Base-by-base conservation (phyloP, 2,113 vertebrate genomes). In the Hydrolagus affinis region DNA sequence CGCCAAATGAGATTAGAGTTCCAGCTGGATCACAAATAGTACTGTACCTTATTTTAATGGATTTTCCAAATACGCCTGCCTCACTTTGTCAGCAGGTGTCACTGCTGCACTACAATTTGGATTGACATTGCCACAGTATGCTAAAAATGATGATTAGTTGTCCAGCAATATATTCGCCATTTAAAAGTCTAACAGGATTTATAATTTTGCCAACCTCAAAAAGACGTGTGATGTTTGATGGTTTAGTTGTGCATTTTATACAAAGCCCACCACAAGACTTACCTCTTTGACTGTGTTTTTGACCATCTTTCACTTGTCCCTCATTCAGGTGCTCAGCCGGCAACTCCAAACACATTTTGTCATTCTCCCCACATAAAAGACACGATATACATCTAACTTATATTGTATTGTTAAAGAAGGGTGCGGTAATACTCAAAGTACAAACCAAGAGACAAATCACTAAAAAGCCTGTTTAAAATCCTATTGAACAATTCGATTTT, bases 21-120 rank as follows among this genome's bases (percentile, higher is more conserved):
- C n/a, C 15, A 28, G 23, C 32, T 64, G 76, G 12, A 80, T 62
- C 76, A 57, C 44, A 44, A 6, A 44, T 44, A n/a, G n/a, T n/a
- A n/a, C n/a, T n/a, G n/a, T n/a, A 44, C 44, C 1, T 1, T 19
- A 56, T 21, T 76, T 8, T 2, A 56, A 76, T 76, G 17, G 28
- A 80, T 62, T 14, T 64, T 11, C 28, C 76, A 62, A 19, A n/a
- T 80, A 23, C 60, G 30, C 23, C 17, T 64, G 11, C 32, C 72
- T 8, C 73, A 75, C 25, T 66, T 64, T 83, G 30, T 25, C 78
- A 66, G 78, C 19, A 83, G 78, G 78, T 83, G 78, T 59, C 60
- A 83, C 62, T 83, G 17, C 60, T 30, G 30, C 12, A 32, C 60
- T 66, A 25, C 30, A 9, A 14, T 83, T 83, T 64, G 10, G 2